Evolutionary conservation across 2,113 vertebrate genomes (phyloP).

Genomic region (Indicator maculatus): DNA sequence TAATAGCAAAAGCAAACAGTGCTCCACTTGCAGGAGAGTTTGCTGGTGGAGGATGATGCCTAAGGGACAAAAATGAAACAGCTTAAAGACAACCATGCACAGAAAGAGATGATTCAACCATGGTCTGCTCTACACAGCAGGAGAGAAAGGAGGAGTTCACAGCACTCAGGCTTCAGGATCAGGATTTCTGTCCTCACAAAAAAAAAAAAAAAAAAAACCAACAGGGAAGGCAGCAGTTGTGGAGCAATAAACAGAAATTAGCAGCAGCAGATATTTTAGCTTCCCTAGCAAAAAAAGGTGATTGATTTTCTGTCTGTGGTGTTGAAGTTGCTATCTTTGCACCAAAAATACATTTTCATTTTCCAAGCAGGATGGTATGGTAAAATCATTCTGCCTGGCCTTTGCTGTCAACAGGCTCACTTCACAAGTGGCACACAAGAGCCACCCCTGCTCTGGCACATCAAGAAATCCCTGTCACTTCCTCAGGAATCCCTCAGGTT

Average conservation of each 20-base stretch:
- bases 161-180: background rate
- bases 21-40: background rate
- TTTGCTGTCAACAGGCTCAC: slow-evolving; percentile 15
- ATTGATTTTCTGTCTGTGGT: slow-evolving; percentile 69
- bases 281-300: slow-evolving; percentile 30
- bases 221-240: background rate
- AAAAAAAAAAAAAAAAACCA: slow-evolving; percentile 10
- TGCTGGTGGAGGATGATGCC: background rate
- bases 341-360: slow-evolving; percentile 46
- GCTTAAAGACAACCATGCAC: background rate
- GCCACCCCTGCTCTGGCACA: background rate
- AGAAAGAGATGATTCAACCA: background rate
- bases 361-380: slow-evolving; percentile 4
- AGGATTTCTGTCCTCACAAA: background rate
- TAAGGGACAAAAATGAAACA: background rate
- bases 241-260: slow-evolving; percentile 47
- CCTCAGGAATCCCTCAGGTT: background rate
- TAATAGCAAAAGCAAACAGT: background rate
- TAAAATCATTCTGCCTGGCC: slow-evolving; percentile 1
- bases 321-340: slow-evolving; percentile 37
- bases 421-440: background rate
- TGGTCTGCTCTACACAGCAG: background rate
- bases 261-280: slow-evolving; percentile 53
- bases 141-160: background rate
- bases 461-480: background rate